Evolutionary conservation across 2,113 vertebrate genomes (phyloP), one percentile per base, ranked within the genome.

Genomic region (Hoplias malabaricus): DNA sequence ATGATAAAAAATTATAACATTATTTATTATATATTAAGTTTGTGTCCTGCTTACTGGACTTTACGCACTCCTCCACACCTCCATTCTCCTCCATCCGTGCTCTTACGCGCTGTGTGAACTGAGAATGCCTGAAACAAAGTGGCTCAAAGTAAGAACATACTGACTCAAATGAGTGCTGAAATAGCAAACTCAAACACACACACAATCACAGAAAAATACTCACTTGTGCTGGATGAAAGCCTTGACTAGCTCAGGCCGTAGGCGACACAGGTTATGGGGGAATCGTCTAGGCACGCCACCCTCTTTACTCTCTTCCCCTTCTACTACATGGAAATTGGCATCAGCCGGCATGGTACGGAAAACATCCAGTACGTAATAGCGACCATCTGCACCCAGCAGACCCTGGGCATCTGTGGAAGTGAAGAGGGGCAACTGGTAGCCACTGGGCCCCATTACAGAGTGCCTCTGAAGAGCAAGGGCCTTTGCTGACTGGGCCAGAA

Each of bases 301-400:
- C 13, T 78, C 83, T 69, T 81, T 59, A 42, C 29, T 36, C 29
- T 48, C 69, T 42, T 57, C 75, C 77, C 77, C 63, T 9, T 82
- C 79, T 11, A n/a, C 66, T 9, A 83, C 80, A 54, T 86, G 88
- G 82, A 90, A 94, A 86, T 94, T 94, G 77, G 87, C 86, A 78
- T 95, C 94, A 13, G 89, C 88, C 9, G 93, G 93, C 48, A 91
- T 88, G 62, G 75, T 92, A 57, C 91, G 90, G 79, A 93, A 92
- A 16, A 95, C 89, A 78, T 95, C 92, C 40, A 94, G 86, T 73
- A 94, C 61, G 83, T 95, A 95, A 78, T 89, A 91, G 42, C 94
- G 89, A 4, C 92, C 87, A 46, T 95, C 94, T 10, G 93, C 92
- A 3, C 94, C 94, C 79, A 95, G 57, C 21, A 94, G 84, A 3